Evolutionary conservation across 2,888 invertebrate genomes (phyloP), one percentile per base, ranked within the genome.

Genomic region (Idaea dimidiata): DNA sequence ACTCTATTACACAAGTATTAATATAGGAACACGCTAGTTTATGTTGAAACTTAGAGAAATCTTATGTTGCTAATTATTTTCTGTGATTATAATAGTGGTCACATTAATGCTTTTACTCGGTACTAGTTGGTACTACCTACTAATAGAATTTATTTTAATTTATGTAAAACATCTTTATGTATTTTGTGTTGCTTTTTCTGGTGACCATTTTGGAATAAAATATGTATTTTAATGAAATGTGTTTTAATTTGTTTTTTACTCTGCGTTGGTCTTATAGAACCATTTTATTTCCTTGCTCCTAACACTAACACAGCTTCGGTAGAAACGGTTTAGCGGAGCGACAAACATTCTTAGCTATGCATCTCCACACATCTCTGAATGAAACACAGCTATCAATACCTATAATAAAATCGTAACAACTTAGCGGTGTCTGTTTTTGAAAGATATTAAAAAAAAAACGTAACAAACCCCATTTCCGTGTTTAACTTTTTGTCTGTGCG

Each of bases 131-230:
- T 24, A 24, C 5, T 24, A 24, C 5, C 24, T 24, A 24, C 24
- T 43, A 43, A 43, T 43, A 43, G 43, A 43, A 43, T 14, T 43
- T 43, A 43, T 43, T 43, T 43, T 43, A 43, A 43, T 43, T 43
- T 43, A 43, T 43, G 14, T 43, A 10, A 43, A 43, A 43, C 43
- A 43, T 43, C 33, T 33, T 10, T 43, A 43, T 43, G 43, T 43
- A 43, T 43, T 43, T 10, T 8, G 43, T 43, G 43, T 43, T 43
- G 43, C 43, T 43, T 43, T n/a, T 43, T 43, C 43, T 43, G 43
- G 43, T 43, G 43, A 43, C 43, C 43, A 43, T 43, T 43, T 43
- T 43, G 43, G 43, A 43, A 43, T 43, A 43, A 43, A 43, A 43
- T 43, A 43, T 43, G 43, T 43, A 43, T 43, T 43, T 43, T 43